A percentile compares a stretch with the other conserved stretches of the same genome.
Evolutionary conservation across 2,797 vertebrate genomes (phyloP).

Genomic region (Circus cinereus): DNA sequence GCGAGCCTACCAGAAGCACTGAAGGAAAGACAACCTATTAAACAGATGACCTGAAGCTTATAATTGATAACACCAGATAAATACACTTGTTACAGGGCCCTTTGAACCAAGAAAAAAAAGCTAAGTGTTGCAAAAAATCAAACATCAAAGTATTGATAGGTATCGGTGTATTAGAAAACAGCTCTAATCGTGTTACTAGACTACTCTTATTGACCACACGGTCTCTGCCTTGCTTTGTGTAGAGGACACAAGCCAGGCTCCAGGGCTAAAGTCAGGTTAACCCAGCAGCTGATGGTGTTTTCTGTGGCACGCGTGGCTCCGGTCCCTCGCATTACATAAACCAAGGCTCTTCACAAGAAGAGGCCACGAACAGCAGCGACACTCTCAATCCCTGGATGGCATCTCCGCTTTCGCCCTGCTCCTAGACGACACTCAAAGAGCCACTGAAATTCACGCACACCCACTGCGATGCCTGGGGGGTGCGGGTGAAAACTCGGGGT

Average conservation of each 20-base stretch:
- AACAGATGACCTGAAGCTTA: background rate
- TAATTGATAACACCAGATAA: accelerated
- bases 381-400: accelerated
- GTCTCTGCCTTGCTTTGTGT: background rate
- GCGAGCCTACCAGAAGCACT: accelerated
- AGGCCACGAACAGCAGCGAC: background rate
- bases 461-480: accelerated
- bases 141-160: too few relatives aligned
- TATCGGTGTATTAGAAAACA: accelerated
- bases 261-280: background rate
- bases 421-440: accelerated
- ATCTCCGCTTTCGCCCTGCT: accelerated
- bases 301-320: background rate
- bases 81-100: background rate
- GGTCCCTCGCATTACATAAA: accelerated
- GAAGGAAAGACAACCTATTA: background rate
- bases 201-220: too few relatives aligned
- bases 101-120: background rate
- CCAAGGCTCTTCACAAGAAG: accelerated
- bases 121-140: background rate
- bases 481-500: accelerated
- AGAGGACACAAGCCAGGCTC: accelerated
- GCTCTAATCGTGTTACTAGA: accelerated
- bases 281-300: accelerated
- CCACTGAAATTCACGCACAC: background rate